Conservation (phyloP, 1,140 invertebrate genomes). For the Procambarus virginalis region DNA sequence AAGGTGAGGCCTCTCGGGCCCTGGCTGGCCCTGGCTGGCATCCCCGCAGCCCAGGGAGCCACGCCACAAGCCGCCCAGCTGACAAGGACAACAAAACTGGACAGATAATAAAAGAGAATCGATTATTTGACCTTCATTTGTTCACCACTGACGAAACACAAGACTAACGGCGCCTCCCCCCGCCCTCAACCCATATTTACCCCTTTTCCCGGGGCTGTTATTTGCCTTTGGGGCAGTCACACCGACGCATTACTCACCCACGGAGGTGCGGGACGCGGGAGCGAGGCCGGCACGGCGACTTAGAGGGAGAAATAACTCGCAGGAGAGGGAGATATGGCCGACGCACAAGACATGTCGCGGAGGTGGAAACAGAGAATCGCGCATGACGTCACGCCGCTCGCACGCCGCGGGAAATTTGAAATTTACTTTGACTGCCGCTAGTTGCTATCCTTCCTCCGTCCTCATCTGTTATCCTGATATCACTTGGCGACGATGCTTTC, state of each 20-base stretch:
- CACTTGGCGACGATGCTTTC: too few relatives aligned
- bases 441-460: too few relatives aligned
- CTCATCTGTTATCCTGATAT: too few relatives aligned
- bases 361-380: slow-evolving; percentile 19
- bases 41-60: background rate
- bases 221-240: too few relatives aligned
- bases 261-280: background rate
- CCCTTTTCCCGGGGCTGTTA: background rate
- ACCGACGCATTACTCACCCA: background rate
- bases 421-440: too few relatives aligned
- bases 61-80: background rate
- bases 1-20: too few relatives aligned
- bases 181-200: background rate
- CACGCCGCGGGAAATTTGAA: slow-evolving; percentile 11
- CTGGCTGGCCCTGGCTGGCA: too few relatives aligned
- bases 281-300: background rate
- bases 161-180: slow-evolving; percentile 46
- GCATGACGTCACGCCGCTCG: slow-evolving; percentile 12
- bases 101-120: slow-evolving; percentile 63
- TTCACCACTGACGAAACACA: slow-evolving; percentile 51
- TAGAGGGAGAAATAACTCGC: background rate
- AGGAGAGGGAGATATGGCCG: slow-evolving; percentile 21
- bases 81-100: slow-evolving; percentile 41
- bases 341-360: background rate
- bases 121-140: slow-evolving; percentile 66